These are phyloP conservation scores for Acanthurus tractus DNA, from an alignment of 2,797 vertebrate species.

Conservation along the genomic window DNA sequence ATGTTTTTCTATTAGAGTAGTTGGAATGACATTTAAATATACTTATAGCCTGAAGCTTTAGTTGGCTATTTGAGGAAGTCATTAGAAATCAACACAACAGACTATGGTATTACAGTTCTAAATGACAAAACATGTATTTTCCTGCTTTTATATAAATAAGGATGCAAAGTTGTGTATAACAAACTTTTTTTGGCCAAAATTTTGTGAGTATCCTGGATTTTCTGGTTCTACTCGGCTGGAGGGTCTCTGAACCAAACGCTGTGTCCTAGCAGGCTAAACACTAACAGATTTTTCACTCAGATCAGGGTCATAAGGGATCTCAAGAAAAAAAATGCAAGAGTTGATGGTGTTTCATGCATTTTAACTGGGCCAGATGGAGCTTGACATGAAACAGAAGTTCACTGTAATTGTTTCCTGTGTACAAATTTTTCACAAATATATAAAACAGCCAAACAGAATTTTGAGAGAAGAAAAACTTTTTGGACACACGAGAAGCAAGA, in stretches of 20 bases:
- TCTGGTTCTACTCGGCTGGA: too few relatives aligned
- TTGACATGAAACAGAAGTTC: conserved; percentile 49
- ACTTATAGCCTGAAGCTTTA: too few relatives aligned
- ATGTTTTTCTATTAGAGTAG: too few relatives aligned
- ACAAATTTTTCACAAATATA: conserved; percentile 27
- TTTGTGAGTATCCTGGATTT: too few relatives aligned
- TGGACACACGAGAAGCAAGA: background rate
- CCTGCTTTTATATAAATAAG: background rate
- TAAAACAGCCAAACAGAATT: conserved; percentile 13
- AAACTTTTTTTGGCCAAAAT: background rate
- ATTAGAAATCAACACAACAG: background rate
- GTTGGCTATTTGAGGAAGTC: conserved; percentile 1
- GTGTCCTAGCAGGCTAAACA: background rate
- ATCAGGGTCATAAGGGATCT: conserved; percentile 21
- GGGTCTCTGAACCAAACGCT: background rate
- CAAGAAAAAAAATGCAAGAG: conserved; percentile 11
- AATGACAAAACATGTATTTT: background rate
- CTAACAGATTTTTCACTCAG: conserved; percentile 2
- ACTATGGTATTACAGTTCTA: background rate
- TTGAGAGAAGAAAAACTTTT: background rate
- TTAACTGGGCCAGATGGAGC: conserved; percentile 54
- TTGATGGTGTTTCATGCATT: conserved; percentile 35
- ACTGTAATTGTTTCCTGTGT: conserved; percentile 41
- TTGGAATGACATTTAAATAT: too few relatives aligned
- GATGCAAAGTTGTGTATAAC: background rate